Conservation (phyloP, 2,113 vertebrate genomes). For the Dascyllus trimaculatus region DNA sequence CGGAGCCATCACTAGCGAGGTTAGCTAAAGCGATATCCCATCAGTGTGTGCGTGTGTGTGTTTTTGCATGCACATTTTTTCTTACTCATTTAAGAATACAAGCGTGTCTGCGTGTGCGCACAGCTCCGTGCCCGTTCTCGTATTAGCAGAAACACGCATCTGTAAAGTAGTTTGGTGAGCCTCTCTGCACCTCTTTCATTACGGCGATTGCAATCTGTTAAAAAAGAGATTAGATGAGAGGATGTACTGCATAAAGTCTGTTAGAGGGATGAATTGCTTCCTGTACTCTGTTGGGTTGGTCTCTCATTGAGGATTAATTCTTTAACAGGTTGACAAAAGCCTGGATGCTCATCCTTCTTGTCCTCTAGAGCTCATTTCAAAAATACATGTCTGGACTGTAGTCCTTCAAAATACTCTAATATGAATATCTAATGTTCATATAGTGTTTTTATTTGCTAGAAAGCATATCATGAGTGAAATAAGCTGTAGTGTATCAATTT, state of each 20-base stretch:
- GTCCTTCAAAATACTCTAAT: neutral
- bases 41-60: constrained; percentile 36
- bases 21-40: constrained; percentile 57
- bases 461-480: too few species aligned
- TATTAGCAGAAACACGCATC: constrained; percentile 29
- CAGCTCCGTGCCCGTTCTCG: neutral
- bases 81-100: constrained; percentile 4
- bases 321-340: constrained; percentile 57
- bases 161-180: constrained; percentile 50
- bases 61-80: constrained; percentile 31
- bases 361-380: constrained; percentile 32
- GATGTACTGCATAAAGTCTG: constrained; percentile 63
- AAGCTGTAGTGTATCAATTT: too few species aligned
- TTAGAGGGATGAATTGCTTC: constrained; percentile 75
- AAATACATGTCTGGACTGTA: neutral
- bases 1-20: constrained; percentile 50
- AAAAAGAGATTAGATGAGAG: constrained; percentile 77
- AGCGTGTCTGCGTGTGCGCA: neutral
- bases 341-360: constrained; percentile 19
- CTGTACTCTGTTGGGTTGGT: constrained; percentile 46
- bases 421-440: neutral
- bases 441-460: too few species aligned
- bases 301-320: constrained; percentile 67
- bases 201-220: constrained; percentile 68
- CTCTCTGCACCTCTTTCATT: constrained; percentile 65